Conservation (phyloP, 2,797 vertebrate genomes). For the Lemur catta region DNA sequence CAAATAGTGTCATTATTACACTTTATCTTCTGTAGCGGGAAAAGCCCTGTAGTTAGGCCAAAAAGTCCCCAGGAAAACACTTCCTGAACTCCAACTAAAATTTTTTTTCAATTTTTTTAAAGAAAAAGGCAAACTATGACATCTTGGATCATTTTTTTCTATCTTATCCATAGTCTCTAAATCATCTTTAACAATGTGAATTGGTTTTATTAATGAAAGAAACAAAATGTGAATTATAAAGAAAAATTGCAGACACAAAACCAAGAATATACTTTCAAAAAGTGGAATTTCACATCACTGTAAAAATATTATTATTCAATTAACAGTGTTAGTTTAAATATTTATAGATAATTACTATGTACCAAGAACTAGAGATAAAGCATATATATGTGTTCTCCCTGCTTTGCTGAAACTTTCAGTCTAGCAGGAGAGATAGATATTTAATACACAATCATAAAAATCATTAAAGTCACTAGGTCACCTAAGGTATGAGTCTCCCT, state of each 20-base stretch:
- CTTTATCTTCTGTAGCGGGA: neutral
- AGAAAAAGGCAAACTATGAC: neutral
- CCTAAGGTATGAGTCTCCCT: too few relatives aligned
- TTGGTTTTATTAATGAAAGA: conserved; percentile 5
- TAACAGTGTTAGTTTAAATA: neutral
- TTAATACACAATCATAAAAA: neutral
- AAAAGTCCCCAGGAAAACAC: neutral
- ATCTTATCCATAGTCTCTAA: neutral
- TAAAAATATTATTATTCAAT: neutral
- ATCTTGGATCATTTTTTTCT: neutral
- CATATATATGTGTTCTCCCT: neutral
- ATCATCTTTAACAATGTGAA: neutral
- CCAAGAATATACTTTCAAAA: neutral
- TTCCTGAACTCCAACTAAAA: neutral
- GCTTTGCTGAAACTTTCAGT: neutral
- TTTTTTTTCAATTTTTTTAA: neutral
- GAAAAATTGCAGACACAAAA: neutral
- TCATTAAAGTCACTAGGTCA: neutral
- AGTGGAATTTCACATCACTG: neutral
- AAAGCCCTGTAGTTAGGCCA: neutral
- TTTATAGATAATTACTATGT: neutral
- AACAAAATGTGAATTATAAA: neutral
- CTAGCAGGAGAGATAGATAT: neutral
- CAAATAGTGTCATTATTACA: neutral
- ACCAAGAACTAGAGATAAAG: neutral